Base-by-base conservation (phyloP, 2,888 invertebrate species). In the Aphodius granarius region DNA sequence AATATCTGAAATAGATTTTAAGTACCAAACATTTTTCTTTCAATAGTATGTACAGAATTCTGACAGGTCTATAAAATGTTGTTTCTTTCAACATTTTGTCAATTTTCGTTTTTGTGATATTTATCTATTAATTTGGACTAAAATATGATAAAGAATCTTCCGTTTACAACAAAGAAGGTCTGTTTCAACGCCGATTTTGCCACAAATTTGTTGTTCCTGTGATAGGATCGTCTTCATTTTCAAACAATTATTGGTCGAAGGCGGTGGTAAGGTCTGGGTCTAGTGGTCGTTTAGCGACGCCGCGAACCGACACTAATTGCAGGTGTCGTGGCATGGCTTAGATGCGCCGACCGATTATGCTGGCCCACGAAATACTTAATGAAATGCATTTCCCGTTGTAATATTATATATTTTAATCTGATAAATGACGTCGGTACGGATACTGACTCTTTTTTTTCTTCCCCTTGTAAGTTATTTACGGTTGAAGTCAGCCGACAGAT, bases 301-400 rank as follows among this genome's bases (percentile, higher is more conserved):
- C 79, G 74, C 83, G 84, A 83, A 84, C 83, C 86, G 84, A 81
- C 83, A 86, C 87, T 87, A 87, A 87, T 87, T 86, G 85, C 86
- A 86, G 87, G 86, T 87, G 86, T 86, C 85, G 84, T 84, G 85
- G 43, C 82, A 83, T 81, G 82, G 83, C 82, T 83, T 81, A 84
- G 85, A 84, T 84, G 83, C 82, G 81, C 82, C 79, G 78, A 81
- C 83, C 82, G 85, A 86, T 86, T 86, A 83, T 84, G 81, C 70
- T 73, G 81, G 81, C 81, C 82, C 81, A 21, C 82, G 81, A 85
- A 86, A 86, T 84, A 83, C 84, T 86, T 86, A 86, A 86, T 86
- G 86, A 86, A 86, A 85, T 84, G 85, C 85, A 83, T 86, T 86
- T 86, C 84, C 86, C 85, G 83, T 85, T 83, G 84, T 84, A 85